Percentiles rank a stretch among this genome's conserved stretches.
Evolutionary conservation across 2,888 invertebrate genomes (phyloP).

Genomic region (Apocheima hispidaria): DNA sequence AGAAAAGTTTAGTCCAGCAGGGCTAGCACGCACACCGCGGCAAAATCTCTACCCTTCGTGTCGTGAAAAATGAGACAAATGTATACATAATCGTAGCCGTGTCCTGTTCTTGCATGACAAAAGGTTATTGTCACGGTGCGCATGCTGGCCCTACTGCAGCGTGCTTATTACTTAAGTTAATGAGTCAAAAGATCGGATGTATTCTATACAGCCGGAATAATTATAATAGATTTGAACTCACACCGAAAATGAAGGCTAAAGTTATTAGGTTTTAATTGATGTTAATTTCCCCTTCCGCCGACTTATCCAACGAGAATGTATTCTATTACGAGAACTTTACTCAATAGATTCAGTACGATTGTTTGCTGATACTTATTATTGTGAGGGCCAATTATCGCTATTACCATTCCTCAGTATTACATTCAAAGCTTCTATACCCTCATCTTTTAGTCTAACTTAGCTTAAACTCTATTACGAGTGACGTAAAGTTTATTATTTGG

Average conservation of each 20-base stretch:
- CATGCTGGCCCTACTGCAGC: no score
- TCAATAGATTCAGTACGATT: conserved; percentile 17
- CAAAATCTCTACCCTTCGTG: no score
- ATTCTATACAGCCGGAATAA: neutral
- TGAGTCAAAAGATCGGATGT: neutral
- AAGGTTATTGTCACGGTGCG: no score
- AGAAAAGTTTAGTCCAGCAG: no score
- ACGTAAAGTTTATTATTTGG: conserved; percentile 2
- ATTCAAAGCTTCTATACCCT: conserved; percentile 35
- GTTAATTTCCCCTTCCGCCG: conserved; percentile 11
- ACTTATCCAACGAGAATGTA: conserved; percentile 9
- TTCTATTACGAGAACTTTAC: conserved; percentile 10
- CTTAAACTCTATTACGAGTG: conserved; percentile 22
- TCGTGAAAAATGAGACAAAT: no score
- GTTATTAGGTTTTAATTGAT: neutral
- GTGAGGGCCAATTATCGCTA: conserved; percentile 51
- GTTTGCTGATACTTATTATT: conserved; percentile 21
- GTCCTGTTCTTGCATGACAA: no score
- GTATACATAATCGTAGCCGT: no score
- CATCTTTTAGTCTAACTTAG: neutral
- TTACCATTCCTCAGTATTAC: conserved; percentile 50
- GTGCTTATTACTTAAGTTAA: no score
- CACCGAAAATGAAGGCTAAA: neutral
- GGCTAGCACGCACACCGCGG: no score
- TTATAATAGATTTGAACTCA: neutral